phyloP scores from a whole-genome alignment of 1,140 invertebrate species.

The Drosophila chauvacae region DNA sequence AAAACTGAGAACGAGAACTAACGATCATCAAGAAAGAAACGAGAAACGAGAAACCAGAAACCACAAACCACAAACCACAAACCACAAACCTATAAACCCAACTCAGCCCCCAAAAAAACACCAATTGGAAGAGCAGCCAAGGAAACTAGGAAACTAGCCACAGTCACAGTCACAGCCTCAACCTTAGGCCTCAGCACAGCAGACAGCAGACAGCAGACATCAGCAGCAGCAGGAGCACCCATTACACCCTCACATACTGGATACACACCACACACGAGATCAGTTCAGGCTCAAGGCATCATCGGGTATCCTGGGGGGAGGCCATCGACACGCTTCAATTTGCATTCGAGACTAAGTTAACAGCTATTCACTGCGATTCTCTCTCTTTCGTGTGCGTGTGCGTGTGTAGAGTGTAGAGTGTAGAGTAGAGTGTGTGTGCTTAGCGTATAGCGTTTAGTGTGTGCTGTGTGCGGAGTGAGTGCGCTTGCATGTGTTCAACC shows the following conservation, averaged over 20 bases:
- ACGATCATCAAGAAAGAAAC: conserved; percentile 12
- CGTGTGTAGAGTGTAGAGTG: conserved; percentile 1
- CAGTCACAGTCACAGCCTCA: conserved; percentile 17
- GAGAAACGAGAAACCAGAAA: neutral
- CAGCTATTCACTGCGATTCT: conserved; percentile 45
- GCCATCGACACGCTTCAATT: conserved; percentile 29
- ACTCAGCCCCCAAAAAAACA: conserved; percentile 29
- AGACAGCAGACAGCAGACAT: conserved; percentile 4
- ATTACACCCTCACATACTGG: conserved; percentile 9
- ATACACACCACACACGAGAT: conserved; percentile 19
- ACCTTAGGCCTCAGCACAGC: neutral
- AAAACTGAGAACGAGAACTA: conserved; percentile 33
- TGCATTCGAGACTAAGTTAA: conserved; percentile 48
- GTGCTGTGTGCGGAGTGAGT: neutral
- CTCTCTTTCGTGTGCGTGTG: conserved; percentile 24
- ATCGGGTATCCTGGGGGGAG: conserved; percentile 9
- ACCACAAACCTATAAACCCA: conserved; percentile 11
- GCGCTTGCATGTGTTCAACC: conserved; percentile 46
- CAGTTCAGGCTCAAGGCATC: conserved; percentile 16
- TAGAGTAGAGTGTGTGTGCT: neutral
- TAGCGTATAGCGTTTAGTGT: neutral
- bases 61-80: neutral
- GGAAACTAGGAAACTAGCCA: conserved; percentile 28
- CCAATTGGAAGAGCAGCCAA: conserved; percentile 34
- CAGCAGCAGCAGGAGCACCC: conserved; percentile 16